phyloP scores from a whole-genome alignment of 1,140 invertebrate genomes.

The Camponotus vicinus region DNA sequence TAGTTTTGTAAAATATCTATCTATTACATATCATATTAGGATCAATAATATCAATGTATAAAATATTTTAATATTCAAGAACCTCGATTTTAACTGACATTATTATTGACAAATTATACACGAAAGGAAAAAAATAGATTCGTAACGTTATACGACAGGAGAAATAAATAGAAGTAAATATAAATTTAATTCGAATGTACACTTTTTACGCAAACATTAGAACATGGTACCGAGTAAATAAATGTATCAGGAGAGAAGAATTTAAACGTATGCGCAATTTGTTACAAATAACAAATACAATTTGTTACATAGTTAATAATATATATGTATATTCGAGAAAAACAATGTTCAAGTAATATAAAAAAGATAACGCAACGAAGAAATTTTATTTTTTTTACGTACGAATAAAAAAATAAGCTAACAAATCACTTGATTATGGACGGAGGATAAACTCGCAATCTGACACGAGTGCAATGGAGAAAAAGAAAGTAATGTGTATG shows the following conservation, averaged over 20 bases:
- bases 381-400: not conserved
- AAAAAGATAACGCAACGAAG: not conserved
- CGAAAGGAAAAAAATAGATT: not conserved
- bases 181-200: not conserved
- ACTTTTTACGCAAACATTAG: not conserved
- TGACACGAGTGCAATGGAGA: constrained; percentile 27
- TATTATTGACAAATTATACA: not conserved
- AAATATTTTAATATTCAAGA: not conserved
- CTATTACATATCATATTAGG: too few species aligned
- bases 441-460: constrained; percentile 42
- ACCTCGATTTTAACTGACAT: not conserved
- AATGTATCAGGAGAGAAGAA: not conserved
- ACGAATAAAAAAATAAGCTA: constrained; percentile 17
- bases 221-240: not conserved
- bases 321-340: not conserved
- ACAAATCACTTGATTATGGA: constrained; percentile 45
- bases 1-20: not conserved
- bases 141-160: too few species aligned
- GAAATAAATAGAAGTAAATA: not conserved
- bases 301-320: not conserved
- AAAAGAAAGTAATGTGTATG: constrained; percentile 31
- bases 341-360: not conserved
- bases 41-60: too few species aligned
- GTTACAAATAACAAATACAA: not conserved
- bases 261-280: not conserved